Percentiles rank a stretch among this genome's conserved stretches.
Conservation (phyloP, 2,113 vertebrate genomes). For the Sorex fumeus region DNA sequence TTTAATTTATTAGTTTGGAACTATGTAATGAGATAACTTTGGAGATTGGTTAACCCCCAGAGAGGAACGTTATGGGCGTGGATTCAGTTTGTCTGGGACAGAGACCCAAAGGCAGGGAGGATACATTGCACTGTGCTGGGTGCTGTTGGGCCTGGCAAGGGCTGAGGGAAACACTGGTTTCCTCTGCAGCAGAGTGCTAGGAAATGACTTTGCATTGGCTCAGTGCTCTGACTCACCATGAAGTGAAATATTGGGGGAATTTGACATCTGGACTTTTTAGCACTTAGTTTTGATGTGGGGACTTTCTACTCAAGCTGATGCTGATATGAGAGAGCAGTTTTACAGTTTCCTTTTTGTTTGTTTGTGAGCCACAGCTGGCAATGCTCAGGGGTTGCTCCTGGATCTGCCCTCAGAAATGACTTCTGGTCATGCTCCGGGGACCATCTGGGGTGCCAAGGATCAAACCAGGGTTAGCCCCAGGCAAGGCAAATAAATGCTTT, state of each 20-base stretch:
- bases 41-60: background rate
- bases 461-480: too few relatives aligned
- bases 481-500: too few relatives aligned
- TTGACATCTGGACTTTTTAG: conserved; percentile 31
- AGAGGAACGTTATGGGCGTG: background rate
- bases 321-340: too few relatives aligned
- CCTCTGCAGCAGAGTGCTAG: background rate
- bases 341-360: too few relatives aligned
- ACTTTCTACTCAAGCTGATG: too few relatives aligned
- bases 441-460: too few relatives aligned
- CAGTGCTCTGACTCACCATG: conserved; percentile 41
- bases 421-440: too few relatives aligned
- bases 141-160: background rate
- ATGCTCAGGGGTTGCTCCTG: too few relatives aligned
- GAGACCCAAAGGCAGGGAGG: background rate
- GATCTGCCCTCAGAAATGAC: too few relatives aligned
- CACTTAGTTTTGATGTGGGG: too few relatives aligned
- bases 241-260: conserved; percentile 41
- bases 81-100: background rate
- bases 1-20: background rate
- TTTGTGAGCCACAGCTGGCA: too few relatives aligned
- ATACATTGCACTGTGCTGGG: background rate
- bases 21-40: background rate
- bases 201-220: background rate
- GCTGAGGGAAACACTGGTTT: too few relatives aligned